These are phyloP conservation scores for Apostichopus japonicus DNA, from an alignment of 35 echinoderm and acorn worm species.

Conservation along the genomic window DNA sequence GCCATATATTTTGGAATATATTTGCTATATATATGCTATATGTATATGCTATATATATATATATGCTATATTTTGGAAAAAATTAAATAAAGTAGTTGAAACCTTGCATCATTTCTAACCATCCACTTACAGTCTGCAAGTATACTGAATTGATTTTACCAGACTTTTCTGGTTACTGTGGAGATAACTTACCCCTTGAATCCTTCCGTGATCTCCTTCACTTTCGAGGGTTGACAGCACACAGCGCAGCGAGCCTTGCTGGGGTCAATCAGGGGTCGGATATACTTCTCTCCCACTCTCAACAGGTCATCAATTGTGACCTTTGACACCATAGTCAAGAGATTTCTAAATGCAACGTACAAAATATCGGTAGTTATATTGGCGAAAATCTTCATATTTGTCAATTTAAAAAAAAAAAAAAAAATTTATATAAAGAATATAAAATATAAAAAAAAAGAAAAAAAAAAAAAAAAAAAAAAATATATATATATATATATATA, in stretches of 20 bases:
- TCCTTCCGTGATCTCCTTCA: conserved; percentile 86
- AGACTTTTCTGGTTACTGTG: not conserved
- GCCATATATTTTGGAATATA: no score
- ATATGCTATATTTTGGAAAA: no score
- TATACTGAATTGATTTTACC: not conserved
- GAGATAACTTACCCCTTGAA: conserved; percentile 80
- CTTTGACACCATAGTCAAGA: conserved; percentile 68
- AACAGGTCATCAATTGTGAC: conserved; percentile 82
- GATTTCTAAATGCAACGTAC: conserved; percentile 52
- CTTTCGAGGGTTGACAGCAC: conserved; percentile 85
- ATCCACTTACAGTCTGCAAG: not conserved
- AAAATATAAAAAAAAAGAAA: no score
- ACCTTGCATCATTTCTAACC: not conserved
- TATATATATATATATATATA: no score
- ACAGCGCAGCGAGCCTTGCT: conserved; percentile 81
- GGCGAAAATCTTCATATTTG: no score
- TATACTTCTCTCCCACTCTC: conserved; percentile 82
- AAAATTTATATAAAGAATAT: no score
- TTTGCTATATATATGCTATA: no score
- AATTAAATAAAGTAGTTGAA: no score
- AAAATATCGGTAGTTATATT: not conserved
- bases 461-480: no score
- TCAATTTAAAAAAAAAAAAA: no score
- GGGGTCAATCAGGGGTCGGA: conserved; percentile 73
- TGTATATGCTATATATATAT: no score